Evolutionary conservation across 2,113 vertebrate species (phyloP).

Genomic region (Sula dactylatra): DNA sequence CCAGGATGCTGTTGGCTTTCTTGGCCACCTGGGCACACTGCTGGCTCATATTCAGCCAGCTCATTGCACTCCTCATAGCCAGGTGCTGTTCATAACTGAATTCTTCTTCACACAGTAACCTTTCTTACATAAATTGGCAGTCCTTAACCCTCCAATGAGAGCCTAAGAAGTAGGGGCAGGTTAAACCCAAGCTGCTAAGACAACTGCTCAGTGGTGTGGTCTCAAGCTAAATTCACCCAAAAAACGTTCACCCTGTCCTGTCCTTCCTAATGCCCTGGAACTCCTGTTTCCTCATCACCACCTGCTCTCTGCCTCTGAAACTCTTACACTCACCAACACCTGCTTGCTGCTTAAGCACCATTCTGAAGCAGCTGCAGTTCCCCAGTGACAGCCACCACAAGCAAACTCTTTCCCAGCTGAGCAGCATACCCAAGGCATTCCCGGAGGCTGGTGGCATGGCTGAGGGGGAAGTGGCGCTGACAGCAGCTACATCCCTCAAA

Average conservation of each 20-base stretch:
- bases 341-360: neutral
- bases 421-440: rapidly evolving
- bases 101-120: neutral
- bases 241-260: neutral
- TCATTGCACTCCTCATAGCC: neutral
- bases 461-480: neutral
- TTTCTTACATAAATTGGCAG: neutral
- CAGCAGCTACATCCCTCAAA: neutral
- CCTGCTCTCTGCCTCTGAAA: neutral
- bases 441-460: neutral
- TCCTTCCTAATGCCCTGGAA: neutral
- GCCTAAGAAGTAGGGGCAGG: neutral
- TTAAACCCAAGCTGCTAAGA: neutral
- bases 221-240: neutral
- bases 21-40: no score
- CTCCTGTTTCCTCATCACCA: neutral
- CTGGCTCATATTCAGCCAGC: neutral
- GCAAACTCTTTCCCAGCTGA: neutral
- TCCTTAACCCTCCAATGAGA: neutral
- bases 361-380: neutral
- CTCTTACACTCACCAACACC: neutral
- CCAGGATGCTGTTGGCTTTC: no score
- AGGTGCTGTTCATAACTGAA: neutral
- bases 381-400: neutral
- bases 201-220: neutral